Evolutionary conservation across 2,797 vertebrate species (phyloP).

Genomic region (Enteromius viviparus): DNA sequence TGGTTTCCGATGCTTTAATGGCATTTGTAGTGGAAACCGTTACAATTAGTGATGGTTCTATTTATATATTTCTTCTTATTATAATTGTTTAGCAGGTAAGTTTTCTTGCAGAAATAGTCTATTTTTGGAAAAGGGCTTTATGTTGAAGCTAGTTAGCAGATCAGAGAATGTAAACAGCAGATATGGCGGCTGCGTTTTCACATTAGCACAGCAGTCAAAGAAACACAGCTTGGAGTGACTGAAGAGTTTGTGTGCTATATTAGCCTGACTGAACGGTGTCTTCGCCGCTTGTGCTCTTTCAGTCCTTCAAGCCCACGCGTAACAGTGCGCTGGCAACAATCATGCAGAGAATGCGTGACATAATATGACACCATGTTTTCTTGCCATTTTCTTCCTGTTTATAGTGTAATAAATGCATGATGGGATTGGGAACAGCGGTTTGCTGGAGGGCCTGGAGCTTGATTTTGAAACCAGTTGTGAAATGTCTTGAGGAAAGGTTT

Average conservation of each 20-base stretch:
- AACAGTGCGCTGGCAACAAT: constrained; percentile 18
- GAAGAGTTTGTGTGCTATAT: constrained; percentile 11
- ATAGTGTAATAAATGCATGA: constrained; percentile 36
- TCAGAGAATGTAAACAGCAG: constrained; percentile 25
- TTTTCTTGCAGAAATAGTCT: not conserved
- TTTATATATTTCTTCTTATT: too few species aligned
- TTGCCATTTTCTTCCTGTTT: constrained; percentile 37
- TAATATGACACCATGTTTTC: constrained; percentile 36
- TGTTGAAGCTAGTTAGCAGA: constrained; percentile 23
- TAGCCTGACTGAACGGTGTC: constrained; percentile 20
- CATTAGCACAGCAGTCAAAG: constrained; percentile 20
- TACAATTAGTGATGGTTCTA: too few species aligned
- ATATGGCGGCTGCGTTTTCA: not conserved
- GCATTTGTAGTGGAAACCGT: too few species aligned
- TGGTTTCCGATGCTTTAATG: too few species aligned
- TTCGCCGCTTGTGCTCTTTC: constrained; percentile 4
- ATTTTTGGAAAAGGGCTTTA: constrained; percentile 1
- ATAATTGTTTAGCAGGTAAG: too few species aligned
- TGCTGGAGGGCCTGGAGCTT: constrained; percentile 9
- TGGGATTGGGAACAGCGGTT: constrained; percentile 29
- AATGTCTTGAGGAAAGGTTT: constrained; percentile 25
- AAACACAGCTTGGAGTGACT: constrained; percentile 22
- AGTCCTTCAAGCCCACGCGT: constrained; percentile 38
- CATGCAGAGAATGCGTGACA: constrained; percentile 35
- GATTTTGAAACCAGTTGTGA: constrained; percentile 12